Evolutionary conservation across 2,113 vertebrate species (phyloP), one percentile per base, ranked within the genome.

Genomic region (Saccopteryx bilineata): DNA sequence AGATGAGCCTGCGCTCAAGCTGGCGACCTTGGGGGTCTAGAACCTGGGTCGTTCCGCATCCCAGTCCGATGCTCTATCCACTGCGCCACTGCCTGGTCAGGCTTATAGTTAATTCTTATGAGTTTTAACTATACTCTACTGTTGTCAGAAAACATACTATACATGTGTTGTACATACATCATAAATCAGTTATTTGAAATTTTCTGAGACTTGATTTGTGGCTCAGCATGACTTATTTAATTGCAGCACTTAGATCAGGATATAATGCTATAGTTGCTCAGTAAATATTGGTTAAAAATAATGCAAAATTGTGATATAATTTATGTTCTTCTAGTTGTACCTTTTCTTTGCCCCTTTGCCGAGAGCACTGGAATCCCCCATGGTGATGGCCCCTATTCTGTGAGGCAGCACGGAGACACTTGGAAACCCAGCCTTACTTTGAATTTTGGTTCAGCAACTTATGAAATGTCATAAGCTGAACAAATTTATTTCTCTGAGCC

Each of bases 251-350:
- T 75, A 82, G 11, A 31, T 83, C 28, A 78, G 54, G 18, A 58
- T 39, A 76, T 24, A 48, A 50, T 54, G 1, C 76, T 50, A 54
- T 13, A 86, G 68, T 46, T 21, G 52, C 68, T 74, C 18, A n/a
- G 39, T 63, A 72, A 68, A 69, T 93, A 91, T 46, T 48, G 33
- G 13, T 68, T 61, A 61, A 74, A 88, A 66, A 46, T 48, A 50
- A 39, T 50, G 23, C n/a, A 39, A 71, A 39, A 13, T 50, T 46
- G 50, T 54, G 56, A 26, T 68, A 78, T 63, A 7, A 18, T 63
- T 66, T 31, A 33, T 54, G 48, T 5, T 72, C 28, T 86, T 90
- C 39, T 72, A 2, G 33, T 72, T 78, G 31, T 52, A 4, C 3
- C 23, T 72, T 33, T 93, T 60, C 48, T 74, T 31, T 33, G 74